Percentiles rank a stretch among this genome's conserved stretches.
These are phyloP conservation scores for Perognathus longimembris DNA, from an alignment of 2,113 vertebrate species.

Conservation along the genomic window DNA sequence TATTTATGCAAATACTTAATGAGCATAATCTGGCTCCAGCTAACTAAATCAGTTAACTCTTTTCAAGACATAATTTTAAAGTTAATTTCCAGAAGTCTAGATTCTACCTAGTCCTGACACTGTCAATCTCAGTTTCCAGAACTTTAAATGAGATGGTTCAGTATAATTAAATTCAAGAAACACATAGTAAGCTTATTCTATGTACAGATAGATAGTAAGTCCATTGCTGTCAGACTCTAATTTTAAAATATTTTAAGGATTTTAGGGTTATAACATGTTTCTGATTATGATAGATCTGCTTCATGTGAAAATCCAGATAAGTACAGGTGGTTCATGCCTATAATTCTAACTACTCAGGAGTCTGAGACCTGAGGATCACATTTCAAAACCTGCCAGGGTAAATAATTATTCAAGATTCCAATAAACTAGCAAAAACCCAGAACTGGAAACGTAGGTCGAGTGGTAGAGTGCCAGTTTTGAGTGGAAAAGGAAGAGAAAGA, in stretches of 20 bases:
- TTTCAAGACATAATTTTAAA: conserved; percentile 21
- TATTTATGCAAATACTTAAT: conserved; percentile 35
- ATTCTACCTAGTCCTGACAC: not conserved
- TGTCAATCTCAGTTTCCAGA: conserved; percentile 46
- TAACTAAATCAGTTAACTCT: conserved; percentile 24
- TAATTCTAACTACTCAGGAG: too few relatives aligned
- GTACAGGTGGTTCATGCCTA: too few relatives aligned
- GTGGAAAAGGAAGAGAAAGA: too few relatives aligned
- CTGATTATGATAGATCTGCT: too few relatives aligned
- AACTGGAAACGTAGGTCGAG: too few relatives aligned
- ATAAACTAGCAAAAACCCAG: too few relatives aligned
- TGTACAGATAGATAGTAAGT: not conserved
- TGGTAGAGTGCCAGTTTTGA: too few relatives aligned
- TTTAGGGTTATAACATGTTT: too few relatives aligned
- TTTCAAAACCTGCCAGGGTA: too few relatives aligned
- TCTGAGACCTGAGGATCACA: too few relatives aligned
- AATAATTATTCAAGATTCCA: too few relatives aligned
- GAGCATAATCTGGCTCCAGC: conserved; percentile 13
- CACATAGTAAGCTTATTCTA: not conserved
- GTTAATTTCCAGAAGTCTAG: not conserved
- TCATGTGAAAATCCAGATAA: too few relatives aligned
- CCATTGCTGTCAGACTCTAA: not conserved
- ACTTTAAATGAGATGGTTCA: conserved; percentile 1
- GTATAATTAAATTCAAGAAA: conserved; percentile 46
- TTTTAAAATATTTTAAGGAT: conserved; percentile 37